Conservation (phyloP, 2,113 vertebrate species). For the Psilopogon haemacephalus region DNA sequence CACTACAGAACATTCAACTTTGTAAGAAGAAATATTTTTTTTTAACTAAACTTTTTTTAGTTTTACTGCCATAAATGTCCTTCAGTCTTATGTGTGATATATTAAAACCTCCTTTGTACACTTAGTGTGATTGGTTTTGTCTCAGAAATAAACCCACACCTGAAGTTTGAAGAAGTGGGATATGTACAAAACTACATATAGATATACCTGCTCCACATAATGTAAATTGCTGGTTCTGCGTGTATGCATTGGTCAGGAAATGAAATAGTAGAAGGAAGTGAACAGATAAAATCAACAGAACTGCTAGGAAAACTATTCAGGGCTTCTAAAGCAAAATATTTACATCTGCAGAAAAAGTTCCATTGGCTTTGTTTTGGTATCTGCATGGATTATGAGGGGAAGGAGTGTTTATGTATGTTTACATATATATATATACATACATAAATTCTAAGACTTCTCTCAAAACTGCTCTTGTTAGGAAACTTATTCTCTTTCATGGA, state of each 20-base stretch:
- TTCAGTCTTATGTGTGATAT: background rate
- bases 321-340: background rate
- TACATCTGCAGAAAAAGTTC: background rate
- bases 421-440: too few species aligned
- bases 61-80: background rate
- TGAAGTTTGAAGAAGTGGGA: background rate
- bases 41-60: background rate
- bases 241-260: background rate
- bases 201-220: rapidly evolving
- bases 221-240: background rate
- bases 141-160: background rate
- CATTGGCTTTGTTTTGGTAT: background rate
- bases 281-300: background rate
- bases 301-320: background rate
- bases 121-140: background rate
- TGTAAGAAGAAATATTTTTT: background rate
- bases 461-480: background rate
- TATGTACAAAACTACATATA: background rate
- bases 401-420: too few species aligned
- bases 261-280: background rate
- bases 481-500: background rate
- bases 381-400: too few species aligned
- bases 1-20: background rate
- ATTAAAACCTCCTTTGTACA: background rate
- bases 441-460: background rate